phyloP scores from a whole-genome alignment of 2,797 vertebrate species.

The Scolopax rusticola region DNA sequence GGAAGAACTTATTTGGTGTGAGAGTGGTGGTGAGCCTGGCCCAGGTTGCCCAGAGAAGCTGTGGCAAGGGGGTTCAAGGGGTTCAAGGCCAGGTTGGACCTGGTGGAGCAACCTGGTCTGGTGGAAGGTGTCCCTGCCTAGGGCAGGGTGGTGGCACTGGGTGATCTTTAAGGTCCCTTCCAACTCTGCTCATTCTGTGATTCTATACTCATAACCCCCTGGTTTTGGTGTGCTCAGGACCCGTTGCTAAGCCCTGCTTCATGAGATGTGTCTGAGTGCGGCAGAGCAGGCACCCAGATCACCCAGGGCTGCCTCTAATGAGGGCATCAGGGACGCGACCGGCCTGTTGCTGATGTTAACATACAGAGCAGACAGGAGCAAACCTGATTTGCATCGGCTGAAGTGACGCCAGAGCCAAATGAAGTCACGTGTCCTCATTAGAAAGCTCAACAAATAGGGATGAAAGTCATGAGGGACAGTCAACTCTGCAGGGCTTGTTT shows the following conservation, averaged over 20 bases:
- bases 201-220: neutral
- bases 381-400: slow-evolving; percentile 4
- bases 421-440: neutral
- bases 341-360: neutral
- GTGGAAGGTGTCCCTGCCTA: too few species aligned
- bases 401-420: neutral
- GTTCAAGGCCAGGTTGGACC: too few species aligned
- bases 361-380: neutral
- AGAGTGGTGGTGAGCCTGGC: too few species aligned
- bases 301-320: neutral
- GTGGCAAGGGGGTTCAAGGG: too few species aligned
- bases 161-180: too few species aligned
- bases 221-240: neutral
- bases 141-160: too few species aligned
- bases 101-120: too few species aligned
- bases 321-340: neutral
- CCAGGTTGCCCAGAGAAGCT: too few species aligned
- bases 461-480: neutral
- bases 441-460: slow-evolving; percentile 8
- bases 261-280: neutral
- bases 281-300: neutral
- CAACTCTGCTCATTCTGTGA: too few species aligned
- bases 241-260: neutral
- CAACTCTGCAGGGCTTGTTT: neutral
- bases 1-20: too few species aligned